Base-by-base conservation (phyloP, 2,797 vertebrate species). In the Coluber constrictor region DNA sequence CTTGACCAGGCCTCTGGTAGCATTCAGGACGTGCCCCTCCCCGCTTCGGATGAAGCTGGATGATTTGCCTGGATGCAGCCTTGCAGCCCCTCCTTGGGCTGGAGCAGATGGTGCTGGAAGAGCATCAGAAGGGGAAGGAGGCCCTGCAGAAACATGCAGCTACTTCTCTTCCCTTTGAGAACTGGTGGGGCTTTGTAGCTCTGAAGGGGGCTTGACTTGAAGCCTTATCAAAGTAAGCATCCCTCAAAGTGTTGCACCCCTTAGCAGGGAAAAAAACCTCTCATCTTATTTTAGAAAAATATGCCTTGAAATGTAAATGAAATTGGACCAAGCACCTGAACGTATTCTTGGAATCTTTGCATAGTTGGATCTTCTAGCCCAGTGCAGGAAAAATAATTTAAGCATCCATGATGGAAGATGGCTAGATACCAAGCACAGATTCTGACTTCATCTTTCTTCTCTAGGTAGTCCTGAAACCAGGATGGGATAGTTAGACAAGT, bases 21-120 rank as follows among this genome's bases (percentile, higher is more conserved):
- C 6, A 0, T 13, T 32, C 66, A 32, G n/a, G 12, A n/a, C 32
- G 1, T 2, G 0, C 66, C 15, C 15, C 7, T 70, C n/a, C 1
- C n/a, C 15, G 37, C 13, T 16, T 70, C 2, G 5, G 29, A 70
- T 70, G 66, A 32, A 70, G 66, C 66, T 16, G 1, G 15, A 18
- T 1, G 2, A 7, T 74, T 32, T 74, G 66, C 66, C 66, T 74
- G 66, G n/a, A 6, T 37, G 66, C 66, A 32, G 15, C 15, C 15
- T 74, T 1, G 15, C 66, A 74, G 15, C 5, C 15, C 15, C n/a
- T 37, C 66, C 2, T 2, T 74, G n/a, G 29, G 66, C 66, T 37
- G 66, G 66, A 74, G 5, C 66, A 74, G 66, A 32, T 18, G 66
- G 66, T 18, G n/a, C 6, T 74, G 66, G 66, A 74, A 7, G 15